These are phyloP conservation scores for Ophion costatus DNA, from an alignment of 2,888 invertebrate species.

Conservation along the genomic window DNA sequence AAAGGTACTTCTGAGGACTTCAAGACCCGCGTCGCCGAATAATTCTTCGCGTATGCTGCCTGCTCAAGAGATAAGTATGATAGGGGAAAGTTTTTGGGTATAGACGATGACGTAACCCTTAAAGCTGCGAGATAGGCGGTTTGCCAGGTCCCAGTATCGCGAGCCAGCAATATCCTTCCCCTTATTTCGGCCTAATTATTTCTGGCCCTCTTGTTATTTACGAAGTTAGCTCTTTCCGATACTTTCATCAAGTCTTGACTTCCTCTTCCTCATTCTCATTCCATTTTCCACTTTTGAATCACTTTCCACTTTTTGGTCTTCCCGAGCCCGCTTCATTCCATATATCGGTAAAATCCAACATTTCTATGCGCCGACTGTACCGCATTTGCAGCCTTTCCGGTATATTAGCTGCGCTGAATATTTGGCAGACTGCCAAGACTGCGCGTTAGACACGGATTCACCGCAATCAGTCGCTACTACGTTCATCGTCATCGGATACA, in stretches of 20 bases:
- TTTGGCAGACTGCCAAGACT: background rate
- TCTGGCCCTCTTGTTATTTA: background rate
- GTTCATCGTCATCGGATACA: background rate
- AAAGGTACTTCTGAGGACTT: slow-evolving; percentile 36
- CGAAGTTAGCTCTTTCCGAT: background rate
- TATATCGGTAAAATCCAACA: too few species aligned
- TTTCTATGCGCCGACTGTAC: background rate
- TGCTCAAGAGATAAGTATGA: slow-evolving; percentile 36
- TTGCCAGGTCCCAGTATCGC: slow-evolving; percentile 11
- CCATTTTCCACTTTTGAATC: background rate
- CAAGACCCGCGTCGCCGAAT: slow-evolving; percentile 13
- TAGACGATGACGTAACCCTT: background rate
- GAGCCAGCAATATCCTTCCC: background rate
- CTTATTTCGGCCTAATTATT: background rate
- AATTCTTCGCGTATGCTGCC: slow-evolving; percentile 53
- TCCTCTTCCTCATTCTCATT: background rate
- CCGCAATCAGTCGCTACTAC: background rate
- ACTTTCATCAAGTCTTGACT: background rate
- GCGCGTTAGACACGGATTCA: background rate
- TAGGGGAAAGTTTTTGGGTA: slow-evolving; percentile 32
- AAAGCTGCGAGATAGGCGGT: background rate
- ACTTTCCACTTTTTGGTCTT: background rate
- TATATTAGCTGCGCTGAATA: background rate
- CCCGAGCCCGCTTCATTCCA: too few species aligned
- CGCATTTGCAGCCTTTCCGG: background rate